These are phyloP conservation scores for Campylomormyrus tamandua DNA, from an alignment of 2,113 vertebrate species.

Conservation along the genomic window DNA sequence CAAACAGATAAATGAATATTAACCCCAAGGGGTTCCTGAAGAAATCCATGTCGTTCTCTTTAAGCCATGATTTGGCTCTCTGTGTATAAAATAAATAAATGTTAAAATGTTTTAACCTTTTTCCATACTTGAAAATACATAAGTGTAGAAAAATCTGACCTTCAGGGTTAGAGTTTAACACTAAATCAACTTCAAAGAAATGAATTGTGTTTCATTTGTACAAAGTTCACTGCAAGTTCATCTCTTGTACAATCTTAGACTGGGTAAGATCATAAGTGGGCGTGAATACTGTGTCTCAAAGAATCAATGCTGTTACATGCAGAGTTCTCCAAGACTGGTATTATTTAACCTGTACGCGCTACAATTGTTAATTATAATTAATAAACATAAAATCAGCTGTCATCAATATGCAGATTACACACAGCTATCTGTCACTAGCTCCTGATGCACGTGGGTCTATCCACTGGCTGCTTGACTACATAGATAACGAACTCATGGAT, in stretches of 20 bases:
- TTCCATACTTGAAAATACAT: background rate
- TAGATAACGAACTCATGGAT: background rate
- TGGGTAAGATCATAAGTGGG: background rate
- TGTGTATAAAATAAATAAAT: background rate
- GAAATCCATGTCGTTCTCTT: constrained; percentile 41
- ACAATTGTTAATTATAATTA: background rate
- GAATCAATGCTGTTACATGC: background rate
- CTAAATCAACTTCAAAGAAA: background rate
- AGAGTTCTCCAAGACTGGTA: background rate
- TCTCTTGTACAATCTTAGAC: background rate
- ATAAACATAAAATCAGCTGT: background rate
- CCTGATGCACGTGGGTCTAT: background rate
- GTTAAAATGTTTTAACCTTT: background rate
- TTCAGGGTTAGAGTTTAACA: background rate
- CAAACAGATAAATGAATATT: constrained; percentile 32
- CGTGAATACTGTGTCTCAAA: background rate
- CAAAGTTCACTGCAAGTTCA: background rate
- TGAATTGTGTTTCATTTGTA: background rate
- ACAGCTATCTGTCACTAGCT: background rate
- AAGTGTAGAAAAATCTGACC: background rate
- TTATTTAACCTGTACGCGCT: background rate
- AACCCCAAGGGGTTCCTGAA: constrained; percentile 20
- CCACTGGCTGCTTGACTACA: background rate
- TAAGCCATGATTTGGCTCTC: background rate
- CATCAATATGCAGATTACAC: background rate